These are phyloP conservation scores for Spheniscus humboldti DNA, from an alignment of 2,797 vertebrate species.

Conservation along the genomic window DNA sequence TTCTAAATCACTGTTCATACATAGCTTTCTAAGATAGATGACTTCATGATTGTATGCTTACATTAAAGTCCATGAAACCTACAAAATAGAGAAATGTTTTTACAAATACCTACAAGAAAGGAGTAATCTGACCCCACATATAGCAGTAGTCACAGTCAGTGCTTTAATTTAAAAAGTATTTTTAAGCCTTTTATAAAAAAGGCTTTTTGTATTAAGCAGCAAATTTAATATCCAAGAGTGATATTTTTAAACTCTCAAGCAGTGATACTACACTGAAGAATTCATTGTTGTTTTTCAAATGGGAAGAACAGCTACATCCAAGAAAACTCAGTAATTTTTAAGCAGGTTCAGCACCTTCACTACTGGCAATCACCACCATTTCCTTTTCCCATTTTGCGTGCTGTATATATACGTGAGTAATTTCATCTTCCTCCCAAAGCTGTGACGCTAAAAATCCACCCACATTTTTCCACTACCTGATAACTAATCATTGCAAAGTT, in stretches of 20 bases:
- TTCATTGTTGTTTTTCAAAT: not conserved
- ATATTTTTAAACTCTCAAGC: not conserved
- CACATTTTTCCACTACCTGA: not conserved
- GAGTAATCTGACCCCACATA: not conserved
- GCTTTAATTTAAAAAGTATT: not conserved
- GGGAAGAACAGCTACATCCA: not conserved
- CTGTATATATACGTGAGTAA: not conserved
- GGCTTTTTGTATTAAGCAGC: not conserved
- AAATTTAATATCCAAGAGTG: not conserved
- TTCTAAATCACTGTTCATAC: slow-evolving; percentile 16
- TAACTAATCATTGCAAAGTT: slow-evolving; percentile 3
- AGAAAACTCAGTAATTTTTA: not conserved
- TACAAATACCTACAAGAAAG: not conserved
- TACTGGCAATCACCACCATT: not conserved
- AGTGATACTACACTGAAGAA: not conserved
- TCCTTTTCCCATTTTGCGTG: not conserved
- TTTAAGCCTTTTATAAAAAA: not conserved
- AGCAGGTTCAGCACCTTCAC: not conserved
- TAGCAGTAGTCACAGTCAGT: not conserved
- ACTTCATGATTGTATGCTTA: not conserved
- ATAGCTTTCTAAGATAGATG: slow-evolving; percentile 4
- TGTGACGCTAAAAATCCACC: not conserved
- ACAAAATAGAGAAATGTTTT: not conserved
- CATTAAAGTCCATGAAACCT: not conserved
- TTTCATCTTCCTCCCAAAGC: not conserved